phyloP scores from a whole-genome alignment of 2,113 vertebrate genomes.

The Calidris pugnax region DNA sequence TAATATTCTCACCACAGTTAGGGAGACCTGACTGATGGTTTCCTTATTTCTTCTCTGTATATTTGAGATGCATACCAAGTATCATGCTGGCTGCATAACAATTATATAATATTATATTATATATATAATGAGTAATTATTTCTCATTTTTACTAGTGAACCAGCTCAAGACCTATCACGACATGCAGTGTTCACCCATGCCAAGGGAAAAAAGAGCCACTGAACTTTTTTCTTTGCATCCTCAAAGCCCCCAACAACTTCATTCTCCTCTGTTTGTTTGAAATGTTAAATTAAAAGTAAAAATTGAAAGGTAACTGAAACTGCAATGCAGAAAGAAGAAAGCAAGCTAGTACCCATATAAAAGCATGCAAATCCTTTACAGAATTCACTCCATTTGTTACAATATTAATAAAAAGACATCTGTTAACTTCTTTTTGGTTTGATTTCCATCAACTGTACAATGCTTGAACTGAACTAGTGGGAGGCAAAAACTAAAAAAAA shows the following conservation, averaged over 20 bases:
- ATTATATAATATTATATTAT: no score
- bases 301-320: background rate
- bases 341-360: background rate
- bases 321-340: background rate
- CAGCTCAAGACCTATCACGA: background rate
- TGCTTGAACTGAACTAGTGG: background rate
- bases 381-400: background rate
- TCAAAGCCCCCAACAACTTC: background rate
- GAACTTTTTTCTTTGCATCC: background rate
- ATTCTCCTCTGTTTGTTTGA: background rate
- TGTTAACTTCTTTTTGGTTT: background rate
- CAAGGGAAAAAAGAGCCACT: background rate
- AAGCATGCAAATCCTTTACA: background rate
- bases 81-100: background rate
- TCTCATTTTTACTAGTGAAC: background rate
- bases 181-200: background rate
- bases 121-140: background rate
- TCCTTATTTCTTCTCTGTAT: background rate
- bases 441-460: background rate
- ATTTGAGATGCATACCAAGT: background rate
- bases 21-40: background rate
- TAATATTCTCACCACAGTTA: background rate
- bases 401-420: conserved; percentile 27
- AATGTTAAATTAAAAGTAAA: background rate
- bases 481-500: background rate